Evolutionary conservation across 2,888 invertebrate species (phyloP).

Genomic region (Glaucopsyche alexis): DNA sequence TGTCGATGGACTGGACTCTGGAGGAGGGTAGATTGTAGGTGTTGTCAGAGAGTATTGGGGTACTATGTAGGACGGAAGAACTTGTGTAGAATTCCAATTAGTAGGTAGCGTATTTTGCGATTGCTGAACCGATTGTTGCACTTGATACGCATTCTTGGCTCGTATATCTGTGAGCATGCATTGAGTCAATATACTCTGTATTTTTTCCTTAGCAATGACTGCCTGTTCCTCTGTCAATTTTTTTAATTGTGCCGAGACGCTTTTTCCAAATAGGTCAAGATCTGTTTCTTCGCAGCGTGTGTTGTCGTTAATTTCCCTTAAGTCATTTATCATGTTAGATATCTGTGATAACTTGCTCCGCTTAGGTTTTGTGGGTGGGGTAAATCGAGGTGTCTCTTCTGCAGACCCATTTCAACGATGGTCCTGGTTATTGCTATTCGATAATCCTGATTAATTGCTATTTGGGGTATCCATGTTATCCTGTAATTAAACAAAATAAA

Average conservation of each 20-base stretch:
- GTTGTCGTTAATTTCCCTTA: constrained; percentile 32
- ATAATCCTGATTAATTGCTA: constrained; percentile 36
- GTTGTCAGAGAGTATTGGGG: constrained; percentile 33
- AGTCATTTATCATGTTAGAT: constrained; percentile 38
- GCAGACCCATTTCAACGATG: constrained; percentile 37
- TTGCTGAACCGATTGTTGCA: constrained; percentile 34
- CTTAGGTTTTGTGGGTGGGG: constrained; percentile 38
- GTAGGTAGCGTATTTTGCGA: constrained; percentile 38
- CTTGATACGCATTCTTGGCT: constrained; percentile 38
- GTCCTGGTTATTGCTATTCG: constrained; percentile 39
- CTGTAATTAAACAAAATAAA: constrained; percentile 36
- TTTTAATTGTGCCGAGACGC: constrained; percentile 38
- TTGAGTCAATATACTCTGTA: constrained; percentile 41
- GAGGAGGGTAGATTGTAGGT: constrained; percentile 34
- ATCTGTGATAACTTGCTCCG: constrained; percentile 40
- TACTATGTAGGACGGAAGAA: constrained; percentile 36
- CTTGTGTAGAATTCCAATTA: constrained; percentile 36
- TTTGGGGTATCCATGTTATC: constrained; percentile 37
- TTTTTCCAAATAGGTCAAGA: constrained; percentile 38
- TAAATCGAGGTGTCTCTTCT: constrained; percentile 37
- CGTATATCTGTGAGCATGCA: constrained; percentile 37
- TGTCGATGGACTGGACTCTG: constrained; percentile 34
- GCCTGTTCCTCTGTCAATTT: constrained; percentile 40
- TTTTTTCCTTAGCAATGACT: constrained; percentile 40
- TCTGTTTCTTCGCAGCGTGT: constrained; percentile 35